Conservation (phyloP, 2,797 vertebrate species). For the Cetoscarus ocellatus region DNA sequence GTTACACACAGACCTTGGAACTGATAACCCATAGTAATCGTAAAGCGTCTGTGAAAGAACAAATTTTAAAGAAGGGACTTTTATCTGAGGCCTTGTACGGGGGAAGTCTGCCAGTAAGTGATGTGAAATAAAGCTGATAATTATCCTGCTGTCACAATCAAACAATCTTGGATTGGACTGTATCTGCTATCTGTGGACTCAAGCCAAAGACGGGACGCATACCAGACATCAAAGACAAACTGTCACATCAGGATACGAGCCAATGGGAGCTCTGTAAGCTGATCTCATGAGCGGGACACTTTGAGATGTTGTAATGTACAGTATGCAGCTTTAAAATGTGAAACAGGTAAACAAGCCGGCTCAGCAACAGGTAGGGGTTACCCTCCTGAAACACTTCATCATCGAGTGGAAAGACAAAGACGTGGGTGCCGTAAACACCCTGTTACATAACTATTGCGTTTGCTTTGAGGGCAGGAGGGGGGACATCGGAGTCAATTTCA, state of each 20-base stretch:
- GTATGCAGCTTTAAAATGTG: constrained; percentile 37
- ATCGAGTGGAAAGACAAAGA: constrained; percentile 37
- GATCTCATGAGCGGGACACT: constrained; percentile 50
- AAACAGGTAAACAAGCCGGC: constrained; percentile 63
- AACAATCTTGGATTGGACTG: constrained; percentile 38
- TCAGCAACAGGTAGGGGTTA: constrained; percentile 42
- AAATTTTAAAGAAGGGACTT: not conserved
- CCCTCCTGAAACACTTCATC: constrained; percentile 8
- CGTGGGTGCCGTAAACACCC: constrained; percentile 25
- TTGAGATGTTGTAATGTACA: constrained; percentile 59
- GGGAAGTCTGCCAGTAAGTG: constrained; percentile 20
- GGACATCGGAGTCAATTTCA: constrained; percentile 58
- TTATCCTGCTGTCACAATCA: constrained; percentile 24
- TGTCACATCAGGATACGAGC: constrained; percentile 35
- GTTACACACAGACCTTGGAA: no score
- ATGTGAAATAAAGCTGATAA: constrained; percentile 29
- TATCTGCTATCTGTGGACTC: constrained; percentile 51
- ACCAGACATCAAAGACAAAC: constrained; percentile 77
- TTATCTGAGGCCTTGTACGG: constrained; percentile 9
- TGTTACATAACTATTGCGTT: constrained; percentile 41
- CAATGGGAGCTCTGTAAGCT: constrained; percentile 50
- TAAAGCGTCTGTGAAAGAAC: not conserved
- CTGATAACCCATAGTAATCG: not conserved
- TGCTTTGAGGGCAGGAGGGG: constrained; percentile 30
- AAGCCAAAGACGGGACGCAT: constrained; percentile 52